phyloP scores from a whole-genome alignment of 2,797 vertebrate genomes.

The Molossus alvarezi region DNA sequence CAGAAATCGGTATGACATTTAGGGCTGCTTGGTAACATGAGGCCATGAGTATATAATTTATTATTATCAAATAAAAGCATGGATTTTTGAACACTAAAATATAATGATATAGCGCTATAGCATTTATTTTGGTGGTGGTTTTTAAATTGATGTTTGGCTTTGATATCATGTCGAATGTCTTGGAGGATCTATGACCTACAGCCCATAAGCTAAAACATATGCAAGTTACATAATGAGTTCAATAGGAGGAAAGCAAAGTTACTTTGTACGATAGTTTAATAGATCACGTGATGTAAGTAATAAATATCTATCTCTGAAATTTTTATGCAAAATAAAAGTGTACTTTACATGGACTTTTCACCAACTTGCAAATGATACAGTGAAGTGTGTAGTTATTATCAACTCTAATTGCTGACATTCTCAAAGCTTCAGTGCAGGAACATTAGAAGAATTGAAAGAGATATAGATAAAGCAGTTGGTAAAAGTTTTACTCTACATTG shows the following conservation, averaged over 20 bases:
- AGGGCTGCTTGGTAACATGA: background rate
- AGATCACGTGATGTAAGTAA: background rate
- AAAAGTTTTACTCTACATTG: background rate
- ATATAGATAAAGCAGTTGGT: background rate
- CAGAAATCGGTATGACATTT: background rate
- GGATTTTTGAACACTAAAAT: conserved; percentile 8
- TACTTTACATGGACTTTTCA: background rate
- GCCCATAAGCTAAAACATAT: background rate
- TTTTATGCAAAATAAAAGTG: background rate
- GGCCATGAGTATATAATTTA: background rate
- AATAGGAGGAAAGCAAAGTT: conserved; percentile 39
- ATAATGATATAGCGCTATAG: background rate
- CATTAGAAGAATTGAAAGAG: background rate
- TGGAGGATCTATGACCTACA: background rate
- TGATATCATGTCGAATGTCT: background rate
- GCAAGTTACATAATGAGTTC: conserved; percentile 21
- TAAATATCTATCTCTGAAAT: background rate
- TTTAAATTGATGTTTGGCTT: conserved; percentile 30
- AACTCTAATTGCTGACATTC: background rate
- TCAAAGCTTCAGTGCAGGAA: background rate
- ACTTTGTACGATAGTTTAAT: conserved; percentile 54
- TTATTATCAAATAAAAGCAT: conserved; percentile 39
- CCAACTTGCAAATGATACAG: background rate
- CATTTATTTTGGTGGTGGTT: background rate
- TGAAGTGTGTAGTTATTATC: background rate